Conservation (phyloP, 2,113 vertebrate species). For the Cinclus mexicanus region DNA sequence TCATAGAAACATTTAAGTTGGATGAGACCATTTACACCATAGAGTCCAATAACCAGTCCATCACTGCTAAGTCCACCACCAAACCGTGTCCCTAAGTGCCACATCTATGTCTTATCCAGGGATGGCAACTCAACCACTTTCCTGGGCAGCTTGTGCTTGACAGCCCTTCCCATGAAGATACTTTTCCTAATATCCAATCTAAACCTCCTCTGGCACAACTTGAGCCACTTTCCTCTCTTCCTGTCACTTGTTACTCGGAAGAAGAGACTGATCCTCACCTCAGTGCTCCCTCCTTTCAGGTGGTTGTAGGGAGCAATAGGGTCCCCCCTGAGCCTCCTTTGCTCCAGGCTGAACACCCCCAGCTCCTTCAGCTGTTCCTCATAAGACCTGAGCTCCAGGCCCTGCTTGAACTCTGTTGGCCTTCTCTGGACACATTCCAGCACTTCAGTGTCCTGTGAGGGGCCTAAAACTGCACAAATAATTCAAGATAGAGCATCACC, state of each 20-base stretch:
- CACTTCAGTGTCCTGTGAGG: neutral
- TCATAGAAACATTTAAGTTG: neutral
- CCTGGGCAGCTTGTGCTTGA: neutral
- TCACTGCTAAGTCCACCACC: neutral
- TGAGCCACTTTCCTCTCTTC: neutral
- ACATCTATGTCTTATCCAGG: neutral
- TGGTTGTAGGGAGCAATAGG: neutral
- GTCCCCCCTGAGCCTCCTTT: neutral
- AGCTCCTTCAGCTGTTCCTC: neutral
- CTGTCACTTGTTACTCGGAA: neutral
- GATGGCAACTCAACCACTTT: neutral
- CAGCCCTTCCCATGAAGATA: neutral
- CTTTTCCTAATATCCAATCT: neutral
- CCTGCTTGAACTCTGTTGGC: accelerated
- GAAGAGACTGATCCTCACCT: neutral
- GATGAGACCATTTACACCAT: neutral
- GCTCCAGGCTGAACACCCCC: neutral
- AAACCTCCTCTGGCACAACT: neutral
- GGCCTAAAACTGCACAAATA: neutral
- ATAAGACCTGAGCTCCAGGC: neutral
- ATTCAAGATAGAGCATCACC: neutral
- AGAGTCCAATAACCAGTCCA: neutral
- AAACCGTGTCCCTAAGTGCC: neutral
- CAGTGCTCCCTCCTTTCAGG: neutral
- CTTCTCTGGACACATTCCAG: neutral